These are phyloP conservation scores for Ariopsis seemanni DNA, from an alignment of 2,113 vertebrate genomes.

Conservation along the genomic window DNA sequence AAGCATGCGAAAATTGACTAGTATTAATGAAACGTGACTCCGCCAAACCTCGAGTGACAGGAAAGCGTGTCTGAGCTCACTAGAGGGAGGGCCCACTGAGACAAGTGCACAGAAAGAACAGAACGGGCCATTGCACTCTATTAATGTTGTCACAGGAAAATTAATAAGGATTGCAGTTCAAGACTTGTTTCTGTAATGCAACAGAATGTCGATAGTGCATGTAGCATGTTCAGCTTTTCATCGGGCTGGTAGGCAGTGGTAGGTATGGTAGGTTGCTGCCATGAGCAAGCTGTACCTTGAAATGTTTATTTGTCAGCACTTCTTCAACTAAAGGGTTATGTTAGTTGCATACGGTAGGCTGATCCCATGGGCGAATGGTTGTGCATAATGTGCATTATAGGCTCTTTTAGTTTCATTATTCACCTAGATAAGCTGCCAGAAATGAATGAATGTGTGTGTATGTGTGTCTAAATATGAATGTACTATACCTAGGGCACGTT, in stretches of 20 bases:
- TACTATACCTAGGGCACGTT: not conserved
- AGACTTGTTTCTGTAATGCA: slow-evolving; percentile 54
- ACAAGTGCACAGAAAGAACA: slow-evolving; percentile 59
- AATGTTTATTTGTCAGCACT: slow-evolving; percentile 51
- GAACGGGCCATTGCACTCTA: slow-evolving; percentile 67
- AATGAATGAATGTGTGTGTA: slow-evolving; percentile 10
- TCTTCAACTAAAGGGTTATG: slow-evolving; percentile 45
- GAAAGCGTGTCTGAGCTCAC: slow-evolving; percentile 23
- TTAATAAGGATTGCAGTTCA: slow-evolving; percentile 59
- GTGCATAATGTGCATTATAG: slow-evolving; percentile 35
- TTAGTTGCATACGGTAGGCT: not conserved
- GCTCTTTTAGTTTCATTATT: slow-evolving; percentile 13
- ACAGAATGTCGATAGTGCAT: slow-evolving; percentile 43
- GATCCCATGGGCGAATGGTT: slow-evolving; percentile 16
- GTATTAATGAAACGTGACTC: slow-evolving; percentile 46
- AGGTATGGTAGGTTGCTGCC: slow-evolving; percentile 40
- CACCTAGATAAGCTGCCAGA: slow-evolving; percentile 2
- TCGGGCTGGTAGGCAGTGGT: slow-evolving; percentile 35
- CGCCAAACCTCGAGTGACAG: slow-evolving; percentile 33
- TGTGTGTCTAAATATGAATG: not conserved
- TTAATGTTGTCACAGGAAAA: slow-evolving; percentile 69
- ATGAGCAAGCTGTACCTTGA: slow-evolving; percentile 35
- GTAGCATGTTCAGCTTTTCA: slow-evolving; percentile 13
- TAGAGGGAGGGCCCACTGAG: slow-evolving; percentile 5
- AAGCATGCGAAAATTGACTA: slow-evolving; percentile 46